Conservation (phyloP, 1,140 invertebrate genomes). For the Nebria ingens region DNA sequence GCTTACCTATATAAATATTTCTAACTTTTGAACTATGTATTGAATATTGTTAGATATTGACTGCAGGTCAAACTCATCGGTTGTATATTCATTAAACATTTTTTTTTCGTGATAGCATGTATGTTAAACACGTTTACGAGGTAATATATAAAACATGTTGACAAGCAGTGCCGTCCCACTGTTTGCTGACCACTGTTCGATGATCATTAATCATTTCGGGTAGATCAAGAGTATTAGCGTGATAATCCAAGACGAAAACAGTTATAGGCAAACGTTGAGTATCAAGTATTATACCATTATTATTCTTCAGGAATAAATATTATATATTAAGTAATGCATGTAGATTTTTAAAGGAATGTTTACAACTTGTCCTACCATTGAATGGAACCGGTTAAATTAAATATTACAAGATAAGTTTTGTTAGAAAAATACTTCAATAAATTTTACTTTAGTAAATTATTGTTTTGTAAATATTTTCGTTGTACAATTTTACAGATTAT, state of each 20-base stretch:
- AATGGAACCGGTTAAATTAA: no score
- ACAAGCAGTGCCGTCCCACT: conserved; percentile 7
- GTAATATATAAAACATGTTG: conserved; percentile 8
- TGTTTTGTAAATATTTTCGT: no score
- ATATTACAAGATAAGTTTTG: no score
- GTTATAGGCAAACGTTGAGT: not conserved
- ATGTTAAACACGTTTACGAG: conserved; percentile 7
- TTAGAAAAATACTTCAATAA: no score
- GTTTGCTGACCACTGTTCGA: not conserved
- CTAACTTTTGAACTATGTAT: no score
- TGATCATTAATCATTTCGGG: conserved; percentile 7
- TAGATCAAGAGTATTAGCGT: conserved; percentile 5
- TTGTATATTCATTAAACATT: conserved; percentile 1
- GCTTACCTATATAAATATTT: no score
- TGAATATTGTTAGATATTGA: no score
- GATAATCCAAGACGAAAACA: conserved; percentile 1
- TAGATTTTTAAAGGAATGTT: not conserved
- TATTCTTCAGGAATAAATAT: not conserved
- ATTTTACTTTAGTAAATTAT: no score
- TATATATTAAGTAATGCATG: not conserved
- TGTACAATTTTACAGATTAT: no score
- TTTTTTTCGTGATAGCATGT: not conserved
- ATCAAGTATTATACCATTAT: not conserved
- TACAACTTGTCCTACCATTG: not conserved
- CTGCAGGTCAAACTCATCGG: no score